Conservation (phyloP, 2,888 invertebrate genomes). For the Lordiphosa andalusiaca region DNA sequence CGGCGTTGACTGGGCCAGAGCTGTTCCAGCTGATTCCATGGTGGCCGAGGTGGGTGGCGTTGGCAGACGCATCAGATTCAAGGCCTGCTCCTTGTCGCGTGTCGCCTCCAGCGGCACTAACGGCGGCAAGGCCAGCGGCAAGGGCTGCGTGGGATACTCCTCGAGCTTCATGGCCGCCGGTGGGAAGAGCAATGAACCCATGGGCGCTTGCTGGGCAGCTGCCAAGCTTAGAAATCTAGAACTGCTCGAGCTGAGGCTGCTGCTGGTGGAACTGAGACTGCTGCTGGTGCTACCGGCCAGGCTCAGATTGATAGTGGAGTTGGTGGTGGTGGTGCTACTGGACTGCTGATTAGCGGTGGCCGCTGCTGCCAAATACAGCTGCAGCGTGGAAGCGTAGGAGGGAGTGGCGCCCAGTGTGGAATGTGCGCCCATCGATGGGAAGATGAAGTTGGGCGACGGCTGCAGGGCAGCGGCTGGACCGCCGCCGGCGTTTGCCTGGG, state of each 20-base stretch:
- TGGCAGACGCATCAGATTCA: conserved; percentile 75
- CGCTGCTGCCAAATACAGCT: conserved; percentile 81
- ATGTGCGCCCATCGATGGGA: conserved; percentile 76
- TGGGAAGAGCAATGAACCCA: conserved; percentile 64
- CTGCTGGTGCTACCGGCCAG: conserved; percentile 63
- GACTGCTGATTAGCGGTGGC: conserved; percentile 80
- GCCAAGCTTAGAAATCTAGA: conserved; percentile 72
- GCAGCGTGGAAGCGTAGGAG: conserved; percentile 82
- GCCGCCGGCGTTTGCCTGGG: conserved; percentile 60
- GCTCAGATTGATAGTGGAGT: conserved; percentile 74
- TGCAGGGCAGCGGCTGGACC: conserved; percentile 56
- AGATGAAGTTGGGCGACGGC: conserved; percentile 76
- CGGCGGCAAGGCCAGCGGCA: conserved; percentile 50
- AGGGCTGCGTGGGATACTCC: conserved; percentile 81
- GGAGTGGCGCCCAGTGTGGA: conserved; percentile 66
- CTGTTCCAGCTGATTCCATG: conserved; percentile 58
- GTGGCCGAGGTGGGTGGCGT: conserved; percentile 76
- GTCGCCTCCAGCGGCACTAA: conserved; percentile 44
- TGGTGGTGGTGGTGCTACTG: conserved; percentile 68
- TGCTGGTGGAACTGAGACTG: conserved; percentile 45
- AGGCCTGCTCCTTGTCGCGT: conserved; percentile 68
- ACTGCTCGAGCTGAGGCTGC: conserved; percentile 64
- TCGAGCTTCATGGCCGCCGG: conserved; percentile 85
- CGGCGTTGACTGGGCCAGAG: conserved; percentile 39
- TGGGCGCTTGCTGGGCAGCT: conserved; percentile 37